Conservation (phyloP, 2,113 vertebrate species). For the Erinaceus europaeus region DNA sequence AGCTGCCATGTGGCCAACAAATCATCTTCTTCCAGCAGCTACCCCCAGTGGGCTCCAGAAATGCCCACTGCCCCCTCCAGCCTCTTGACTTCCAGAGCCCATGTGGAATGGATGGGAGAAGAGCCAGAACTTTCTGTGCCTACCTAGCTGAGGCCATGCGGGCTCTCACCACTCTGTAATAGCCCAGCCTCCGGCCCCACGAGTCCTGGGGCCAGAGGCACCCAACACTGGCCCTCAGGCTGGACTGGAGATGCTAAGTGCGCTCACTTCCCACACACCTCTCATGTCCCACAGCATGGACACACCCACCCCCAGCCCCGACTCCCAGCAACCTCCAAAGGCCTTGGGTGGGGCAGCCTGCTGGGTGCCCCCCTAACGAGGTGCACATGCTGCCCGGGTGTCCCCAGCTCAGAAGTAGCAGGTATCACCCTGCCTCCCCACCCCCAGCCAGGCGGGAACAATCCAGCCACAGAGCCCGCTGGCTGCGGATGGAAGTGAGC, state of each 20-base stretch:
- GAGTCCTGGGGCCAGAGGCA: no score
- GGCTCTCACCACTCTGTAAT: no score
- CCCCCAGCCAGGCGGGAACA: slow-evolving; percentile 37
- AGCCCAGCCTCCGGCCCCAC: no score
- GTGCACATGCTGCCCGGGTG: neutral
- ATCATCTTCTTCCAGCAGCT: no score
- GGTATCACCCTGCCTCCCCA: neutral
- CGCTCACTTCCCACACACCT: neutral
- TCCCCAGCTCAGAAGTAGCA: neutral
- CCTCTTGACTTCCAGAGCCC: no score
- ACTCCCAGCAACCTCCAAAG: neutral
- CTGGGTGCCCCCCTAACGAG: neutral
- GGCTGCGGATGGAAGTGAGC: slow-evolving; percentile 44
- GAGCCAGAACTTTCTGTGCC: no score
- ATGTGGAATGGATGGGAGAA: no score
- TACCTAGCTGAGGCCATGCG: no score
- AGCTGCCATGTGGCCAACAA: no score
- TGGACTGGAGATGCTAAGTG: neutral
- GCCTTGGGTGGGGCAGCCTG: neutral
- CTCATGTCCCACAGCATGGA: neutral
- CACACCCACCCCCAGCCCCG: neutral
- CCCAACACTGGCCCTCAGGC: neutral
- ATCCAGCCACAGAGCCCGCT: slow-evolving; percentile 51
- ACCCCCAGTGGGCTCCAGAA: no score
- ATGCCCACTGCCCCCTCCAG: no score